Base-by-base conservation (phyloP, 2,113 vertebrate species). In the Syngnathoides biaculeatus region DNA sequence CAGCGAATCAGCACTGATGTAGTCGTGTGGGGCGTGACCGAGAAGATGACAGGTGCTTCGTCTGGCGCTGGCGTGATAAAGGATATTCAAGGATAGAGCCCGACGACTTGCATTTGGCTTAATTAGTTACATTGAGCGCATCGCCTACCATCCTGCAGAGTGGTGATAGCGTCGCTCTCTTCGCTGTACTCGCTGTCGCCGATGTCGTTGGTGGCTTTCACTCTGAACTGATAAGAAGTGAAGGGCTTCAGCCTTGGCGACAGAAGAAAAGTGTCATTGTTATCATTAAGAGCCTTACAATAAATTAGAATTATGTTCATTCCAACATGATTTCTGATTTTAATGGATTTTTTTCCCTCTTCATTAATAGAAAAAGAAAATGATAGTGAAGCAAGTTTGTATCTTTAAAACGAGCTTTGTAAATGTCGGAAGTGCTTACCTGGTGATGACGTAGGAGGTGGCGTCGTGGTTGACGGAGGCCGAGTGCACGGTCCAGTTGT, bases 181-280 rank as follows among this genome's bases (percentile, higher is more conserved):
- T 94, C 92, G 1, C 97, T 96, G 93, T 96, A 98, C 77, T 95
- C 95, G 20, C 97, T 98, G 93, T 99, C 97, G 43, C 97, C 97
- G 0, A 99, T 95, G 88, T 99, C 97, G 0, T 99, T 99, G 0
- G 96, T 99, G 0, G 96, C 95, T 83, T 98, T 98, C 17, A 99
- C 93, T 0, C 95, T 90, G 92, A 99, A 99, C 90, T 98, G 96
- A 92, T 98, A 99, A 61, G 95, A 96, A 0, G 96, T 99, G 85
- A 99, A 99, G 27, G 97, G 97, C 81, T 98, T 98, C 78, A 99
- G 85, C 87, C 97, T 99, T 47, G 63, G 47, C 62, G 59, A 63
- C 12, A 24, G 60, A 75, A 76, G 67, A 70, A 62, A 27, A 59
- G 35, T 47, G 72, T 39, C 0, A 19, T 55, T 26, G 13, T 53